Percentiles rank a stretch among this genome's conserved stretches.
Conservation (phyloP, 2,888 invertebrate genomes). For the Saturnia japonica region DNA sequence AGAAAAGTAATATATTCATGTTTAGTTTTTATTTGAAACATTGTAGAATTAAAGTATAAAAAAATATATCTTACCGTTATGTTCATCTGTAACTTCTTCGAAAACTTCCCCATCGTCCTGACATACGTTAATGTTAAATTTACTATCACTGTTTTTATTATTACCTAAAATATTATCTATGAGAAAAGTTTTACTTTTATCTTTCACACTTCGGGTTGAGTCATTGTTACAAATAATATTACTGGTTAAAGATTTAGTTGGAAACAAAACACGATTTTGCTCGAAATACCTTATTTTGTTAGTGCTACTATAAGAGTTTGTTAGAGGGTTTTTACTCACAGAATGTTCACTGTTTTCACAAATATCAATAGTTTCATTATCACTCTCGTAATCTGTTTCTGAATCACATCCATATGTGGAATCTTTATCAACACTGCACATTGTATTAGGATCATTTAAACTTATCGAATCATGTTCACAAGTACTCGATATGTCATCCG, state of each 20-base stretch:
- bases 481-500: slow-evolving; percentile 72
- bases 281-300: slow-evolving; percentile 57
- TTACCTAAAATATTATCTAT: slow-evolving; percentile 81
- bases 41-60: neutral
- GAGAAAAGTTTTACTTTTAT: slow-evolving; percentile 78
- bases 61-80: slow-evolving; percentile 59
- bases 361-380: slow-evolving; percentile 76
- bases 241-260: slow-evolving; percentile 48
- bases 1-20: neutral
- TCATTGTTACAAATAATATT: slow-evolving; percentile 43
- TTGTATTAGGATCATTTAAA: slow-evolving; percentile 36
- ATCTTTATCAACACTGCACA: slow-evolving; percentile 46
- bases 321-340: slow-evolving; percentile 36
- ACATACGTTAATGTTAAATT: slow-evolving; percentile 33
- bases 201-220: slow-evolving; percentile 45
- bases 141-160: slow-evolving; percentile 49
- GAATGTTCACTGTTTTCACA: slow-evolving; percentile 70
- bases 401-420: slow-evolving; percentile 57
- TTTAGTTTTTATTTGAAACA: neutral
- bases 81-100: slow-evolving; percentile 72
- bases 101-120: slow-evolving; percentile 47
- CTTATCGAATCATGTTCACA: slow-evolving; percentile 59
- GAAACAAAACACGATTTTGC: slow-evolving; percentile 49
- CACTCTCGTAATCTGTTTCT: slow-evolving; percentile 69
- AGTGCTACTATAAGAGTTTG: slow-evolving; percentile 42